These are phyloP conservation scores for Palythoa caribaeorum DNA, from an alignment of 92 coral and sea anemone genomes.

Conservation along the genomic window DNA sequence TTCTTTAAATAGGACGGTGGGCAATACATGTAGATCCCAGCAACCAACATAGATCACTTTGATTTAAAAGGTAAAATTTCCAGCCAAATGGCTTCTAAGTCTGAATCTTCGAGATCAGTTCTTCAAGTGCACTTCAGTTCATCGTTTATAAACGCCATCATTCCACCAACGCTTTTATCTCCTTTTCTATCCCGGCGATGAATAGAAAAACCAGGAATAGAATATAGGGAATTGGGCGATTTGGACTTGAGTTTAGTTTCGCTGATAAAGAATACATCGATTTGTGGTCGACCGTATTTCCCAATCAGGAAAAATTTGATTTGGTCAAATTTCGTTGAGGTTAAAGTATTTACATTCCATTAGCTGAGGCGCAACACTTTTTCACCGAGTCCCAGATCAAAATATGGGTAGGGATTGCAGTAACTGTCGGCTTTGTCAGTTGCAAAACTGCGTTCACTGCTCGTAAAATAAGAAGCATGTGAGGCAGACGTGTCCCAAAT, in stretches of 20 bases:
- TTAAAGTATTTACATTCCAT: slow-evolving; percentile 70
- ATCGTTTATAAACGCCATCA: slow-evolving; percentile 58
- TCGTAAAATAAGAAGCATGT: slow-evolving; percentile 2
- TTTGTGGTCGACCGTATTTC: slow-evolving; percentile 56
- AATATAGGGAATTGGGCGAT: slow-evolving; percentile 44
- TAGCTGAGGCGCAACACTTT: slow-evolving; percentile 71
- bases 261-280: slow-evolving; percentile 58
- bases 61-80: slow-evolving; percentile 68
- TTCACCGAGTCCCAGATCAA: slow-evolving; percentile 66
- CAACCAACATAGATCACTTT: slow-evolving; percentile 56
- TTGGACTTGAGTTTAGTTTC: slow-evolving; percentile 62
- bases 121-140: slow-evolving; percentile 52
- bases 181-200: slow-evolving; percentile 59
- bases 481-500: slow-evolving; percentile 7
- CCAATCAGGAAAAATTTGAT: slow-evolving; percentile 63
- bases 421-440: slow-evolving; percentile 36
- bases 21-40: slow-evolving; percentile 42
- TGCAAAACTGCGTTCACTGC: background rate
- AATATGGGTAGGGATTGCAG: slow-evolving; percentile 52
- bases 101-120: slow-evolving; percentile 56
- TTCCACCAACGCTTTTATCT: slow-evolving; percentile 57
- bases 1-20: slow-evolving; percentile 49
- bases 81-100: slow-evolving; percentile 61
- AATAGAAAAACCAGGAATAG: slow-evolving; percentile 66
- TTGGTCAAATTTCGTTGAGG: slow-evolving; percentile 69